Base-by-base conservation (phyloP, 1,140 invertebrate species). In the Teleogryllus occipitalis region DNA sequence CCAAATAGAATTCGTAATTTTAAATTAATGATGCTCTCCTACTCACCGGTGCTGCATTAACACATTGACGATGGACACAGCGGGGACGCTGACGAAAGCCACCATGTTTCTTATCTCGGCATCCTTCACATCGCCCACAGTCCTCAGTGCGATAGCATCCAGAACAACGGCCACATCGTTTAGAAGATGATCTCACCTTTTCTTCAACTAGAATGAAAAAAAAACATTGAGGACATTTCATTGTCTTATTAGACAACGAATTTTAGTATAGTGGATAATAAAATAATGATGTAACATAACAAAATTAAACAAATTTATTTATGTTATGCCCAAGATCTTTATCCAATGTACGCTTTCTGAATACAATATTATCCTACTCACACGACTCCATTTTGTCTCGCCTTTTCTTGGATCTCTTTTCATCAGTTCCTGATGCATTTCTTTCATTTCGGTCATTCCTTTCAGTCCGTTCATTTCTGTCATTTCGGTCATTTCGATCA, bases 101-200 rank as follows among this genome's bases (percentile, higher is more conserved):
- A 65, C 54, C 95, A 95, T 65, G 54, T 82, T 91, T 92, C 86
- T 94, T 94, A 83, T 92, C 93, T 85, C 85, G 85, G 85, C 96
- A 96, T 15, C 92, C 90, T 81, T 95, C 94, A 85, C 96, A 98
- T 82, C 91, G 90, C 7, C 95, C 95, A 89, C 96, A 98, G 85
- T 97, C 94, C 83, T 95, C 91, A 12, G 88, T 89, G 80, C 93
- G 88, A 54, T 92, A 87, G 85, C 96, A 97, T 3, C 94, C 94
- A 21, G 91, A 90, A 84, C 96, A 97, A 77, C 93, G 90, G 22
- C 95, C 95, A 85, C 96, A 97, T 77, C 76, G 76, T 49, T 78
- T 78, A 18, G 22, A 78, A 39, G 78, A 74, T 12, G 78, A 78
- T 27, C 39, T 65, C 54, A 72, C 27, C 21, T 78, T 78, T 21